phyloP scores from a whole-genome alignment of 1,140 invertebrate genomes.

The Glossosoma conforme region DNA sequence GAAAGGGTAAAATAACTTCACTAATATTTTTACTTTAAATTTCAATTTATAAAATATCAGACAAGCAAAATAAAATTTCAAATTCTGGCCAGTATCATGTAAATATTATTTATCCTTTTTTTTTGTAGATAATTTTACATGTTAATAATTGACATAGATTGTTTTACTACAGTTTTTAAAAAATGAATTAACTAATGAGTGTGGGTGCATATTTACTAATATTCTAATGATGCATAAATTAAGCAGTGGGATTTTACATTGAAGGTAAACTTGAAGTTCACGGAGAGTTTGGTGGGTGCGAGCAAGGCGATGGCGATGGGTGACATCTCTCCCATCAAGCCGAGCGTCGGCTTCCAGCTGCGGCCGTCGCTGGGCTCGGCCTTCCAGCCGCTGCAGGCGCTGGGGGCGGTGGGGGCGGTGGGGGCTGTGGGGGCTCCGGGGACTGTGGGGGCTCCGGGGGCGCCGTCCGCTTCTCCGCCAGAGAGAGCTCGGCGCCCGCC shows the following conservation, averaged over 20 bases:
- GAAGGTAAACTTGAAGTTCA: constrained; percentile 60
- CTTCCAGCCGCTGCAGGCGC: constrained; percentile 70
- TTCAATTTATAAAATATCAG: too few species aligned
- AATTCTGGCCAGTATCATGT: too few species aligned
- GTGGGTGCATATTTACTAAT: too few species aligned
- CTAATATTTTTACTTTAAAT: too few species aligned
- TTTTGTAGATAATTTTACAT: too few species aligned
- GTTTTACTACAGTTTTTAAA: too few species aligned
- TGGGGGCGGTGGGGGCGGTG: too few species aligned
- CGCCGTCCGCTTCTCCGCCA: too few species aligned
- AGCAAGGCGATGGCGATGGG: constrained; percentile 14
- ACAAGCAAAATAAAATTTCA: too few species aligned
- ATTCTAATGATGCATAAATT: constrained; percentile 1
- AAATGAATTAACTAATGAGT: too few species aligned
- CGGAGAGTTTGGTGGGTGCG: constrained; percentile 48
- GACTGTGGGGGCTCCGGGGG: neutral
- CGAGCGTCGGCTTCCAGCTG: constrained; percentile 68
- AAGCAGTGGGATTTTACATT: constrained; percentile 9
- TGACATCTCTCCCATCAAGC: constrained; percentile 34
- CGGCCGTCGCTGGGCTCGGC: constrained; percentile 76
- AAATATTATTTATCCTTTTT: too few species aligned
- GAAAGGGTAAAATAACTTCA: constrained; percentile 76
- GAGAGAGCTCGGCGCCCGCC: constrained; percentile 11
- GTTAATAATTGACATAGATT: too few species aligned
- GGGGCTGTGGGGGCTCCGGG: constrained; percentile 45